Base-by-base conservation (phyloP, 2,888 invertebrate genomes). In the Heliconius sara region DNA sequence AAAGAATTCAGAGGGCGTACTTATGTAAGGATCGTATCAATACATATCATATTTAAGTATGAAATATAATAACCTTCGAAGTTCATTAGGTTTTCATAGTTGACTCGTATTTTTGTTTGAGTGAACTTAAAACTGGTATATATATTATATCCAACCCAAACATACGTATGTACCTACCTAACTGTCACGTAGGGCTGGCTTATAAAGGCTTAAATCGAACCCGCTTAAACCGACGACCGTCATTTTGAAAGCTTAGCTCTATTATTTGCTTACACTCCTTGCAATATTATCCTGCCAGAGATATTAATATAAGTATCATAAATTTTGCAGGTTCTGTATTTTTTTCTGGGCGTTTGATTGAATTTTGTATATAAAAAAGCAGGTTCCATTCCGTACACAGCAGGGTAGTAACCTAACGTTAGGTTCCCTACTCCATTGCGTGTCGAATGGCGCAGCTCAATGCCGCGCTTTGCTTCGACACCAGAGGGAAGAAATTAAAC, bases 171-270 rank as follows among this genome's bases (percentile, higher is more conserved):
- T 47, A 47, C 22, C 47, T 52, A 30, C 19, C 52, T n/a, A 57
- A 6, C 10, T 27, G 30, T 34, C 13, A 7, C 76, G 72, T 73
- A 75, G 77, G 79, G 79, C 67, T 80, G 63, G 80, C 83, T 81
- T 83, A 79, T 72, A 63, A 77, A 78, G 76, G 81, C 81, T 82
- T 80, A 80, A 52, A 52, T 52, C 52, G 77, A 80, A 74, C 81
- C 76, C 77, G 65, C 80, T 80, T 76, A 72, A 72, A 80, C 80
- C 77, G 77, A 78, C 81, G 77, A 83, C 83, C 83, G 80, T 83
- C 80, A 81, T 83, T 83, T 79, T 52, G 78, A 78, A 80, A 83
- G 83, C 83, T 81, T 79, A 83, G 77, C 73, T 66, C 66, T 76
- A 77, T 78, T 81, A 80, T 83, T 82, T 81, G 79, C 81, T 82